These are phyloP conservation scores for Porites evermanni DNA, from an alignment of 92 coral and sea anemone species.

Conservation along the genomic window DNA sequence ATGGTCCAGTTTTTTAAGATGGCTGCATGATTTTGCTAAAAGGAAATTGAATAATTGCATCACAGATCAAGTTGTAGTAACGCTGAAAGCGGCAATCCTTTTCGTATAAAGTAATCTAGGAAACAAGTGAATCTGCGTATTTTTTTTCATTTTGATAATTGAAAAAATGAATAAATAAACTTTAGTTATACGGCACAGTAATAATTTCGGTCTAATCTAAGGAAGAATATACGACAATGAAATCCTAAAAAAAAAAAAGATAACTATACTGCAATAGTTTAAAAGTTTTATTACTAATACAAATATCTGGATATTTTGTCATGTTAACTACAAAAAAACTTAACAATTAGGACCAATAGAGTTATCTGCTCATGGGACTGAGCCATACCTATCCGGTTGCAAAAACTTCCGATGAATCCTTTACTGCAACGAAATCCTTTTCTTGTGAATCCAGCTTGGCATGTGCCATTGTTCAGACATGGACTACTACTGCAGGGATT, in stretches of 20 bases:
- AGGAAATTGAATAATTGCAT: too few relatives aligned
- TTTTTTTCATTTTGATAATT: too few relatives aligned
- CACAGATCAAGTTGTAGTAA: background rate
- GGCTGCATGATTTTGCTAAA: constrained; percentile 29
- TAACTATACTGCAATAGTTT: too few relatives aligned
- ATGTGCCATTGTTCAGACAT: background rate
- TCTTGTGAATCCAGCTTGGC: constrained; percentile 39
- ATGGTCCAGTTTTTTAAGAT: background rate
- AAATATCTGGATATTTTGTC: too few relatives aligned
- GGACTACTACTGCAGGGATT: constrained; percentile 15
- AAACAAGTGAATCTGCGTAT: too few relatives aligned
- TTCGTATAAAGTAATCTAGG: background rate
- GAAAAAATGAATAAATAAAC: too few relatives aligned
- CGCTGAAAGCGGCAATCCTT: background rate
- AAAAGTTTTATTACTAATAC: too few relatives aligned
- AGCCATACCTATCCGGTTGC: background rate
- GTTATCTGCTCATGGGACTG: background rate
- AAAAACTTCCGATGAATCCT: background rate
- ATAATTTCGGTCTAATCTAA: too few relatives aligned
- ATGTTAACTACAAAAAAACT: background rate
- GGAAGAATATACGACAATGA: too few relatives aligned
- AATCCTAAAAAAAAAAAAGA: too few relatives aligned
- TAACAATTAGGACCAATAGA: background rate
- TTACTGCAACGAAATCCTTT: constrained; percentile 27
- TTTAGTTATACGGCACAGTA: too few relatives aligned